phyloP scores from a whole-genome alignment of 1,140 invertebrate species.

The Mylabris phalerata region DNA sequence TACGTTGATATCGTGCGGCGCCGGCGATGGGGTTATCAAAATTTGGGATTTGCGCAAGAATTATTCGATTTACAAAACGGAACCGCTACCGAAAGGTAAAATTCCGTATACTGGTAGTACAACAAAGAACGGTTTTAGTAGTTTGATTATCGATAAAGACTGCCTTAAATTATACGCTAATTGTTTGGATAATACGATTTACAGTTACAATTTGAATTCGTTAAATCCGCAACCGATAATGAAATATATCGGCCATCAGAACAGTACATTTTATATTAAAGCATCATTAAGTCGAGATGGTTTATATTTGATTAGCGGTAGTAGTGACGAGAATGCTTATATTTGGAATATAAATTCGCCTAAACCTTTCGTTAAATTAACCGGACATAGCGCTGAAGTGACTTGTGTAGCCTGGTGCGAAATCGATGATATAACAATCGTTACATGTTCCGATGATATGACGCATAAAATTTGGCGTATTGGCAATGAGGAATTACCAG shows the following conservation, averaged over 20 bases:
- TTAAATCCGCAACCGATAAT: conserved; percentile 59
- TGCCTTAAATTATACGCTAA: conserved; percentile 70
- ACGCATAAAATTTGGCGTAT: conserved; percentile 69
- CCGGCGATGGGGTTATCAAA: conserved; percentile 77
- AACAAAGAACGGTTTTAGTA: conserved; percentile 69
- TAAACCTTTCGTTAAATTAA: conserved; percentile 57
- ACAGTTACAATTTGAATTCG: conserved; percentile 71
- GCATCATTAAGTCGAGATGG: conserved; percentile 71
- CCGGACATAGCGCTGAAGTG: conserved; percentile 74
- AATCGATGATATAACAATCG: conserved; percentile 50
- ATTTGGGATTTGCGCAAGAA: conserved; percentile 82
- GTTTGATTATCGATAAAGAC: conserved; percentile 63
- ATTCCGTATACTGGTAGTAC: conserved; percentile 64
- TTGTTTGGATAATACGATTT: conserved; percentile 80
- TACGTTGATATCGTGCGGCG: conserved; percentile 71
- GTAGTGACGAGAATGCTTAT: conserved; percentile 75
- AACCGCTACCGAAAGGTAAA: conserved; percentile 62
- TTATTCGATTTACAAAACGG: conserved; percentile 61
- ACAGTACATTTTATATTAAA: conserved; percentile 77
- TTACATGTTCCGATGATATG: conserved; percentile 76
- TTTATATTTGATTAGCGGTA: conserved; percentile 73
- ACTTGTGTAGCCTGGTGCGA: conserved; percentile 75
- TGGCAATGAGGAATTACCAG: conserved; percentile 47
- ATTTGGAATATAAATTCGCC: conserved; percentile 69
- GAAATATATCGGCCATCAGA: conserved; percentile 62